These are phyloP conservation scores for Pagetopsis macropterus DNA, from an alignment of 2,797 vertebrate genomes.

Conservation along the genomic window DNA sequence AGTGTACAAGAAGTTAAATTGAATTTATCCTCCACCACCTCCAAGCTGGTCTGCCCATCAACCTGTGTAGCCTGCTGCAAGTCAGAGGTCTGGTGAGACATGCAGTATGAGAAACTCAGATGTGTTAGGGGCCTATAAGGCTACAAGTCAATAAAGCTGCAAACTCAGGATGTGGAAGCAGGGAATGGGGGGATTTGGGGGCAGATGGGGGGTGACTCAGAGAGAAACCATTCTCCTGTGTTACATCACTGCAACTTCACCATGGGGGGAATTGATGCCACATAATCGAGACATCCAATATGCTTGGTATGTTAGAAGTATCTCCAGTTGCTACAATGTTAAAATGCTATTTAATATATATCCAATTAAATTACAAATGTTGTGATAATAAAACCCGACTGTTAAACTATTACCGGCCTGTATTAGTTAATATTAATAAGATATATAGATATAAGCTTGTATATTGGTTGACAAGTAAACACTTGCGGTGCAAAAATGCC, in stretches of 20 bases:
- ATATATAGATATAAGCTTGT: neutral
- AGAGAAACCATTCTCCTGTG: constrained; percentile 60
- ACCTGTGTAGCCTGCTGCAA: constrained; percentile 30
- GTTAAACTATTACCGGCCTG: neutral
- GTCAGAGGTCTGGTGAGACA: constrained; percentile 62
- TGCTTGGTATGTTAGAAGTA: neutral
- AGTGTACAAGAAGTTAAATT: constrained; percentile 35
- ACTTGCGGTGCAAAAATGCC: neutral
- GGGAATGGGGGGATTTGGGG: constrained; percentile 57
- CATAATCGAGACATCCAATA: neutral
- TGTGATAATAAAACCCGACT: neutral
- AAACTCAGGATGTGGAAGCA: constrained; percentile 62
- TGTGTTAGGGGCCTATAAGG: constrained; percentile 42
- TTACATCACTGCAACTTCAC: constrained; percentile 58
- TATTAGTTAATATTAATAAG: neutral
- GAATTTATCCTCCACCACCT: constrained; percentile 47
- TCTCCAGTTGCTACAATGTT: neutral
- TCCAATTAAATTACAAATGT: neutral
- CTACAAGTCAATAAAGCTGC: constrained; percentile 60
- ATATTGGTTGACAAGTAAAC: neutral
- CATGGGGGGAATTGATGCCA: constrained; percentile 61
- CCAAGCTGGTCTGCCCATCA: constrained; percentile 43
- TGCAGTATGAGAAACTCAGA: constrained; percentile 49
- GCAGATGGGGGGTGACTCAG: constrained; percentile 42
- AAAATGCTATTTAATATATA: neutral